These are phyloP conservation scores for Ranitomeya variabilis DNA, from an alignment of 2,113 vertebrate species.

Conservation along the genomic window DNA sequence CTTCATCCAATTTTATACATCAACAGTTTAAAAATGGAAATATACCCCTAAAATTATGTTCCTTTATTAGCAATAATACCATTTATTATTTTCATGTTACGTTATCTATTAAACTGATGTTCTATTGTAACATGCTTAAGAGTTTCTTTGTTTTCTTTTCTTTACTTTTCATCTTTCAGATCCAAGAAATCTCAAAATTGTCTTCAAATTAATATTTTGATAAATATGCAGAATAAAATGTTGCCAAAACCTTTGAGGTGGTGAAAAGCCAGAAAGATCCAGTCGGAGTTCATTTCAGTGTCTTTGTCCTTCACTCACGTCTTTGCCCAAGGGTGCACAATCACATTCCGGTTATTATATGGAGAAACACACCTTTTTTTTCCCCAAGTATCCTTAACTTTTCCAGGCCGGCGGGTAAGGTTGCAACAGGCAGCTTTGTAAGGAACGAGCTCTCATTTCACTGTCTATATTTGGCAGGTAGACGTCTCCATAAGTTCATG, in stretches of 20 bases:
- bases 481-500: conserved; percentile 23
- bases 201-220: conserved; percentile 20
- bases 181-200: background rate
- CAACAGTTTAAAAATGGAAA: no score
- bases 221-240: conserved; percentile 25
- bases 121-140: background rate
- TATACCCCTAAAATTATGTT: background rate
- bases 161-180: background rate
- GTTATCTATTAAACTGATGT: background rate
- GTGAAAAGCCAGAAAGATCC: conserved; percentile 25
- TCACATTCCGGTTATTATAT: conserved; percentile 47
- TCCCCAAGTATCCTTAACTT: conserved; percentile 59
- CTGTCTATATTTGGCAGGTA: conserved; percentile 36
- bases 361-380: conserved; percentile 61
- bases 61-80: background rate
- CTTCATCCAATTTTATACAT: no score
- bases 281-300: conserved; percentile 58
- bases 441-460: conserved; percentile 42
- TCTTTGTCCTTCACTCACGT: conserved; percentile 62
- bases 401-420: conserved; percentile 62
- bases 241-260: background rate
- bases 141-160: no score
- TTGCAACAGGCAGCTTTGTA: background rate
- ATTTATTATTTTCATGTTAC: background rate
- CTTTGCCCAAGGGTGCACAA: conserved; percentile 64